phyloP scores from a whole-genome alignment of 2,888 invertebrate genomes.

The Boloria euphrosyne region DNA sequence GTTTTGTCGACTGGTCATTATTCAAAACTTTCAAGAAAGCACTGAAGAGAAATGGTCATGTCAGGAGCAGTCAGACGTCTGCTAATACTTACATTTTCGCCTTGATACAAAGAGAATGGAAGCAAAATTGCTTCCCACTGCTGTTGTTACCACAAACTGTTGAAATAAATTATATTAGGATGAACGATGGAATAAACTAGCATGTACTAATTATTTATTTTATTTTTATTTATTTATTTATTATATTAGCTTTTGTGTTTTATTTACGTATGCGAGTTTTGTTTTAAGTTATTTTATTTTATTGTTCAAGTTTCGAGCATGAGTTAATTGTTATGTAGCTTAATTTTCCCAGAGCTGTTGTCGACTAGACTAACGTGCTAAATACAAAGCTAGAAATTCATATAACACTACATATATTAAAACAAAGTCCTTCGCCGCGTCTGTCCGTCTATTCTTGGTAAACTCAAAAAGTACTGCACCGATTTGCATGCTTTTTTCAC shows the following conservation, averaged over 20 bases:
- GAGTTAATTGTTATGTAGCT: too few species aligned
- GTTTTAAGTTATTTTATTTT: background rate
- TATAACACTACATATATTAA: too few species aligned
- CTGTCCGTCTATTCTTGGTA: too few species aligned
- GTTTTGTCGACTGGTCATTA: constrained; percentile 1
- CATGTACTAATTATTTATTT: constrained; percentile 1
- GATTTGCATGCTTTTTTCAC: too few species aligned
- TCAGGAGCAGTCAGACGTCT: constrained; percentile 30
- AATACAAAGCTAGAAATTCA: too few species aligned
- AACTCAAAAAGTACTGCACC: too few species aligned
- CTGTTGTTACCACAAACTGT: constrained; percentile 6
- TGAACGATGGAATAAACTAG: constrained; percentile 9
- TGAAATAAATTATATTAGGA: constrained; percentile 4
- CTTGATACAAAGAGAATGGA: constrained; percentile 32
- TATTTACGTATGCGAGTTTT: background rate
- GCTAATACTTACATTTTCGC: constrained; percentile 29
- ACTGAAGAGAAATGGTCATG: constrained; percentile 31
- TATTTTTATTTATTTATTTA: too few species aligned
- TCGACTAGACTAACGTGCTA: too few species aligned
- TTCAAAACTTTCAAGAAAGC: constrained; percentile 11
- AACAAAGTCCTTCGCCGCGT: too few species aligned
- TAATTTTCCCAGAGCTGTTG: too few species aligned
- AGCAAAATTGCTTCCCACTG: constrained; percentile 28
- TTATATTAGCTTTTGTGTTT: background rate
- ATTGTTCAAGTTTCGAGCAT: too few species aligned